Percentiles rank a stretch among this genome's conserved stretches.
Evolutionary conservation across 2,113 vertebrate species (phyloP).

Genomic region (Melanerpes aurifrons): DNA sequence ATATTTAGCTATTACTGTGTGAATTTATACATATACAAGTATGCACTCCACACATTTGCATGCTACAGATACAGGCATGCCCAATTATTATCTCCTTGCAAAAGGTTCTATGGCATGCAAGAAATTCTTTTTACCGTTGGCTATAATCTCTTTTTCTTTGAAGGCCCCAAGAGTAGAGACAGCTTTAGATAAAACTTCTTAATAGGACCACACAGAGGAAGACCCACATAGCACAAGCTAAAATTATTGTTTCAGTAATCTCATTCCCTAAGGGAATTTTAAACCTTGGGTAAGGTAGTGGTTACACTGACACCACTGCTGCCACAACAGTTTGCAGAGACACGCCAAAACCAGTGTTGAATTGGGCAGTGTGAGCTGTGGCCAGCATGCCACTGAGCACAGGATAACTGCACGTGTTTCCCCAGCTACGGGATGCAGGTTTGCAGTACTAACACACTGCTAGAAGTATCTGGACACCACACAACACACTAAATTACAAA

Average conservation of each 20-base stretch:
- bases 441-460: fast-evolving
- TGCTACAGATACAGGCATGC: neutral
- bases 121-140: constrained; percentile 20
- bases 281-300: neutral
- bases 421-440: fast-evolving
- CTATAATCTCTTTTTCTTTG: constrained; percentile 33
- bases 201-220: constrained; percentile 50
- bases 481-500: neutral
- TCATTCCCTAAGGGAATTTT: neutral
- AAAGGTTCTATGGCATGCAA: neutral
- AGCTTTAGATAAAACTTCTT: constrained; percentile 53
- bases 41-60: neutral
- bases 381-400: neutral
- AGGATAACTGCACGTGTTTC: neutral
- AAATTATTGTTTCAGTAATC: neutral
- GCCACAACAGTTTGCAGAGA: neutral
- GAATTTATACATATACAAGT: neutral
- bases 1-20: neutral
- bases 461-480: neutral
- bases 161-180: constrained; percentile 20
- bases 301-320: neutral
- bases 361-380: fast-evolving
- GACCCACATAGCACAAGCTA: neutral
- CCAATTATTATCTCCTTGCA: neutral
- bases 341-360: neutral